Evolutionary conservation across 2,113 vertebrate genomes (phyloP).

Genomic region (Ia io): DNA sequence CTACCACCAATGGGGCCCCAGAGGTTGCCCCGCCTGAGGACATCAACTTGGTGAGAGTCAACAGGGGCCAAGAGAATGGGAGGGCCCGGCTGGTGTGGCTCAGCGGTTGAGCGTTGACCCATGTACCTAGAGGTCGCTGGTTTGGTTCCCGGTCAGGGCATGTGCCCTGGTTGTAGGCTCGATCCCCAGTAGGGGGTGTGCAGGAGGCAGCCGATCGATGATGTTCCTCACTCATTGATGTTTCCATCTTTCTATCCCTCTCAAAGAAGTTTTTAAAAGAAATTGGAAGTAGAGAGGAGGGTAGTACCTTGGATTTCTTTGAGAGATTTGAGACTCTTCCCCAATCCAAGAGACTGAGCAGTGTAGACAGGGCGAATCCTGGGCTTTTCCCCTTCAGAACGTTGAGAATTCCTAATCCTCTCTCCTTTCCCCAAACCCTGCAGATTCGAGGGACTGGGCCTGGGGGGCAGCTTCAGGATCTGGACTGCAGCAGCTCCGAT

Average conservation of each 20-base stretch:
- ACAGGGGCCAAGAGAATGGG: background rate
- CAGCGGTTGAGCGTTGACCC: too few species aligned
- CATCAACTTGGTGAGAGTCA: slow-evolving; percentile 71
- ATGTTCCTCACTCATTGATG: too few species aligned
- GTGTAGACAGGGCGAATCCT: background rate
- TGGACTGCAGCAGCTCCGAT: slow-evolving; percentile 93
- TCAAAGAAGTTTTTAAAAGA: too few species aligned
- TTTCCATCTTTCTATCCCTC: too few species aligned
- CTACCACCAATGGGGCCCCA: slow-evolving; percentile 79
- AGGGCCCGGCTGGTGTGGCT: background rate
- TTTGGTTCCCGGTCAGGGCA: too few species aligned
- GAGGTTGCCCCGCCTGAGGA: slow-evolving; percentile 81
- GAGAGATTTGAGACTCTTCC: background rate
- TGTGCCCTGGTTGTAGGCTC: too few species aligned
- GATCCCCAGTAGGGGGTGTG: too few species aligned
- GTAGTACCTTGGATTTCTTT: background rate
- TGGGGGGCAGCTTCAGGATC: slow-evolving; percentile 87
- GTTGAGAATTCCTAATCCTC: background rate
- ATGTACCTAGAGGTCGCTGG: too few species aligned
- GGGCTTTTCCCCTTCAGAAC: background rate
- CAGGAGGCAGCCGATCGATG: too few species aligned
- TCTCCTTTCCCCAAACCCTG: background rate
- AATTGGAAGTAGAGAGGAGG: background rate
- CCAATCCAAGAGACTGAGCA: background rate
- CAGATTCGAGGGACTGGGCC: slow-evolving; percentile 82